phyloP scores from a whole-genome alignment of 2,888 invertebrate species.

The Polymixis flavicincta region DNA sequence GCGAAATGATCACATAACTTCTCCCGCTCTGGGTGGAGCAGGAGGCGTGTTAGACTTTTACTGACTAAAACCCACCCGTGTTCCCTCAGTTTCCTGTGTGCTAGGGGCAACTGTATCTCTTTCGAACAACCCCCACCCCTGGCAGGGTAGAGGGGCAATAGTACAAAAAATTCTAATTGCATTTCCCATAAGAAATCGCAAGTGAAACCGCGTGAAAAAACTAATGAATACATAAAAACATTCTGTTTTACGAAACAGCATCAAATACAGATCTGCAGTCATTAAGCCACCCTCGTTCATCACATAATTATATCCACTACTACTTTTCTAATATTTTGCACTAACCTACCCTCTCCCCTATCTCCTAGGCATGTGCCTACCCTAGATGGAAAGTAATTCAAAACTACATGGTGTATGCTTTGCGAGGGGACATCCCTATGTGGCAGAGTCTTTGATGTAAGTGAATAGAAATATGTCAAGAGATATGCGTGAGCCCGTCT shows the following conservation, averaged over 20 bases:
- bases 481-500: conserved; percentile 62
- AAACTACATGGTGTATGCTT: conserved; percentile 53
- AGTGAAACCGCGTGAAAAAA: not conserved
- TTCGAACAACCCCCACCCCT: too few species aligned
- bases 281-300: conserved; percentile 38
- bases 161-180: too few species aligned
- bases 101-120: too few species aligned
- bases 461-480: conserved; percentile 82
- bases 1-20: too few species aligned
- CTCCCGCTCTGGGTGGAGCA: too few species aligned
- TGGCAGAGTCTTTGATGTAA: conserved; percentile 76
- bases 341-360: conserved; percentile 30
- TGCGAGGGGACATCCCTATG: conserved; percentile 50
- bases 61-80: too few species aligned
- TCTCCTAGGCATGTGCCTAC: conserved; percentile 40
- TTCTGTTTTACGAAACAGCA: conserved; percentile 13
- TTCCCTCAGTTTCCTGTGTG: too few species aligned
- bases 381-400: conserved; percentile 44
- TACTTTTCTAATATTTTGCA: conserved; percentile 46
- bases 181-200: too few species aligned
- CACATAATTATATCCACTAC: conserved; percentile 39
- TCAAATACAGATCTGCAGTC: conserved; percentile 8
- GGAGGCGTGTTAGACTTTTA: too few species aligned
- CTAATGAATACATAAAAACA: not conserved
- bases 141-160: too few species aligned